Conservation (phyloP, 2,113 vertebrate species). For the Tetraodon nigroviridis region DNA sequence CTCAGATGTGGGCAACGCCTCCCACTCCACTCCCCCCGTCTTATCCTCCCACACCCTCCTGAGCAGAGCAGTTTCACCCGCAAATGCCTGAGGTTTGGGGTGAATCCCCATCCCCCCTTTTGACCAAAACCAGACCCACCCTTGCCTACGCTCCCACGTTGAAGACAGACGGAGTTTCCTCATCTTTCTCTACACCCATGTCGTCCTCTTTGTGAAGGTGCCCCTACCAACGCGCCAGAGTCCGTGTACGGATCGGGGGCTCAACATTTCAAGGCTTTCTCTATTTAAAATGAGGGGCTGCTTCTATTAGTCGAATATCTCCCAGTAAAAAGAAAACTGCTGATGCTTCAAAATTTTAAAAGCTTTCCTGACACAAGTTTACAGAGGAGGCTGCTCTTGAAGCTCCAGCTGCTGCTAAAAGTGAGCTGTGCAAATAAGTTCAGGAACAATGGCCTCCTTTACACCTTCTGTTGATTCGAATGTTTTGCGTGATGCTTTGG, state of each 20-base stretch:
- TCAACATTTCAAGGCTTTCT: slow-evolving; percentile 44
- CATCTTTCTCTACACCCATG: slow-evolving; percentile 6
- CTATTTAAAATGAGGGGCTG: slow-evolving; percentile 7
- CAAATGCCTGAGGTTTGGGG: slow-evolving; percentile 87
- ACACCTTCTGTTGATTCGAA: too few species aligned
- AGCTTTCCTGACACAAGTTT: slow-evolving; percentile 15
- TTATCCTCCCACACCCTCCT: slow-evolving; percentile 28
- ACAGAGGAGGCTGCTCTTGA: slow-evolving; percentile 55
- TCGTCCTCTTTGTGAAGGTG: slow-evolving; percentile 2
- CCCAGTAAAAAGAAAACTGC: slow-evolving; percentile 50
- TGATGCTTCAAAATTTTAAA: slow-evolving; percentile 57
- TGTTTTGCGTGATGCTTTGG: too few species aligned
- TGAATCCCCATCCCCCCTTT: slow-evolving; percentile 47
- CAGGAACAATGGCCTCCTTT: too few species aligned
- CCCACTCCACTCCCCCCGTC: slow-evolving; percentile 8
- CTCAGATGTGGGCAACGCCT: slow-evolving; percentile 85
- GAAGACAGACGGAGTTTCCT: slow-evolving; percentile 12
- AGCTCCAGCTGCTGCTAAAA: too few species aligned
- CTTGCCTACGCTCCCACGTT: slow-evolving; percentile 27
- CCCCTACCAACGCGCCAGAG: slow-evolving; percentile 2
- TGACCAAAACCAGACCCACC: slow-evolving; percentile 55
- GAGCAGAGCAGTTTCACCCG: slow-evolving; percentile 68
- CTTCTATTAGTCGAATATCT: slow-evolving; percentile 51
- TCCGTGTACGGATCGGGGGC: slow-evolving; percentile 31
- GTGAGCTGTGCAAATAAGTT: too few species aligned